Percentiles rank a stretch among this genome's conserved stretches.
Conservation (phyloP, 2,797 vertebrate species). For the Eutrigla gurnardus region DNA sequence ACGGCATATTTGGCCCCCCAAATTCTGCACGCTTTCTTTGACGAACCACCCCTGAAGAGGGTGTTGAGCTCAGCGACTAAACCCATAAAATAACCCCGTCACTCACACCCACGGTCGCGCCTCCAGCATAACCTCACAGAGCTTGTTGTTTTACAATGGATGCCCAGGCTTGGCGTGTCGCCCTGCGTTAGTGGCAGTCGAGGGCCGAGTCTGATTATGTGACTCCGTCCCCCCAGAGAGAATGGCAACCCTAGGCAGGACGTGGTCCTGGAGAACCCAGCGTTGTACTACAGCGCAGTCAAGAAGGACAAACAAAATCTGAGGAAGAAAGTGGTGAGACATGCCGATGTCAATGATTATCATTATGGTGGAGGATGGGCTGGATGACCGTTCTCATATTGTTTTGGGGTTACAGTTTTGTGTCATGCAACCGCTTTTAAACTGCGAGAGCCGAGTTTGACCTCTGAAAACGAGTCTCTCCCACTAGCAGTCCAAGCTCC, state of each 20-base stretch:
- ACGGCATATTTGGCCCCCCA: conserved; percentile 65
- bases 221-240: conserved; percentile 89
- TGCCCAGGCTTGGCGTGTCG: conserved; percentile 87
- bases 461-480: conserved; percentile 61
- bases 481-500: conserved; percentile 64
- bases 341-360: conserved; percentile 75
- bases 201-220: conserved; percentile 86
- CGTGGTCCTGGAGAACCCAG: conserved; percentile 91
- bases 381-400: conserved; percentile 70
- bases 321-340: conserved; percentile 92
- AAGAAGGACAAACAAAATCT: conserved; percentile 92
- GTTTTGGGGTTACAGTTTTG: conserved; percentile 63
- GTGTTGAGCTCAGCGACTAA: conserved; percentile 74
- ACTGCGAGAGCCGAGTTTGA: conserved; percentile 57
- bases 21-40: conserved; percentile 66
- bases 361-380: conserved; percentile 67
- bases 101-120: conserved; percentile 72
- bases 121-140: conserved; percentile 74
- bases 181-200: conserved; percentile 79
- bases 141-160: conserved; percentile 86
- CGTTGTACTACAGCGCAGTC: conserved; percentile 91
- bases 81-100: conserved; percentile 79
- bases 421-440: conserved; percentile 50
- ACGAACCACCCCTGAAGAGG: conserved; percentile 54
- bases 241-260: conserved; percentile 91